Base-by-base conservation (phyloP, 2,888 invertebrate species). In the Ennomos quercinarius region DNA sequence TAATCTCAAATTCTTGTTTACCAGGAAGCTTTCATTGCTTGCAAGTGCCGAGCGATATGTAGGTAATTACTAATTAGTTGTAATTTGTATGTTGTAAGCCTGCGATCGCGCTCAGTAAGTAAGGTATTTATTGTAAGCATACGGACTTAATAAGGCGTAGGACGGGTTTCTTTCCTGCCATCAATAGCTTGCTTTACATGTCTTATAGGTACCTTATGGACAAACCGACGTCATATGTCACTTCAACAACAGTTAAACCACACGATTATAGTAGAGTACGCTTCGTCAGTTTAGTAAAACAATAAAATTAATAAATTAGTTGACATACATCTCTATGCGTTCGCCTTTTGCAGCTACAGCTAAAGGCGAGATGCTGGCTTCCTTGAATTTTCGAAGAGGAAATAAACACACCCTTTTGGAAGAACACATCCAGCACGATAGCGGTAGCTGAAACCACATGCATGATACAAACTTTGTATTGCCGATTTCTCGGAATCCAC, bases 21-120 rank as follows among this genome's bases (percentile, higher is more conserved):
- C 73, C 70, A 71, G 72, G 75, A 79, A 82, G 81, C 86, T 87
- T 87, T 89, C 84, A 83, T 86, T 84, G 72, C 75, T 68, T 73
- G 65, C 67, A 68, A 75, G 69, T 73, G 73, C 71, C 67, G 59
- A 56, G 64, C 69, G 67, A 70, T 71, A 72, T 67, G 72, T 84
- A 27, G 27, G 6, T 27, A 6, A 27, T 27, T 27, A 27, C 27
- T 27, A 80, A 84, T 84, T 83, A 80, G 73, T 70, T 69, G 72
- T 76, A 71, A 74, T 73, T 74, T 67, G 65, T 77, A 79, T 80
- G 80, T 80, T 81, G 81, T 52, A 40, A 61, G 53, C 58, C 51
- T 61, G 57, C 38, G 45, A 36, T 56, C 40, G 44, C 41, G 41
- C 43, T 59, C 52, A 51, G n/a, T n/a, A n/a, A n/a, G n/a, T n/a